Evolutionary conservation across 2,888 invertebrate species (phyloP), one percentile per base, ranked within the genome.

Genomic region (Tetranychus truncatus): DNA sequence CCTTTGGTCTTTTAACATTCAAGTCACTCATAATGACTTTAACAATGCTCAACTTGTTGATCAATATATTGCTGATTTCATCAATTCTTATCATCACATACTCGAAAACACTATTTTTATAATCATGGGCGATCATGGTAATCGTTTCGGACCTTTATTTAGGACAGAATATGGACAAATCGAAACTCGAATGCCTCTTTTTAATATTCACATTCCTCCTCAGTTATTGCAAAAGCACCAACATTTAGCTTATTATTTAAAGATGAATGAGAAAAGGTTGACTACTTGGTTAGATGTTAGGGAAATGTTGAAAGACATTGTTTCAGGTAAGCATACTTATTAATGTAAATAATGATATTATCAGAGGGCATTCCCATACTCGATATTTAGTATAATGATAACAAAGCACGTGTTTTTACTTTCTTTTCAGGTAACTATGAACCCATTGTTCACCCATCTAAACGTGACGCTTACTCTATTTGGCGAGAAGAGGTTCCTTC

Each of bases 211-310:
- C 6, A 82, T 92, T 76, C 95, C 95, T 0, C 82, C 85, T n/a
- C 88, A 88, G 85, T 90, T 92, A 83, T 84, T 83, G 77, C 81
- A 85, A 11, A 84, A 84, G 74, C 89, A 88, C 81, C 85, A 86
- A 1, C 77, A 83, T 6, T 88, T 90, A 0, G 85, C 87, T 78
- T 80, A 84, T 1, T 90, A 89, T 82, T 82, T 94, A 73, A 84
- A 84, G 77, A 81, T 81, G 66, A 94, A 93, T 88, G 74, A 21
- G 21, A 44, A 24, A 24, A 24, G 1, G 1, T 24, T 94, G 15
- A 89, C 91, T 0, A 91, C 90, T 0, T 91, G 91, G 0, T 93
- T 88, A 81, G 94, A 95, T 82, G 83, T 93, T 7, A 88, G 92
- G 82, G 88, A 89, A 78, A 92, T 92, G 0, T 81, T 95, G 72